Base-by-base conservation (phyloP, 1,140 invertebrate genomes). In the Rhizoglyphus robini region DNA sequence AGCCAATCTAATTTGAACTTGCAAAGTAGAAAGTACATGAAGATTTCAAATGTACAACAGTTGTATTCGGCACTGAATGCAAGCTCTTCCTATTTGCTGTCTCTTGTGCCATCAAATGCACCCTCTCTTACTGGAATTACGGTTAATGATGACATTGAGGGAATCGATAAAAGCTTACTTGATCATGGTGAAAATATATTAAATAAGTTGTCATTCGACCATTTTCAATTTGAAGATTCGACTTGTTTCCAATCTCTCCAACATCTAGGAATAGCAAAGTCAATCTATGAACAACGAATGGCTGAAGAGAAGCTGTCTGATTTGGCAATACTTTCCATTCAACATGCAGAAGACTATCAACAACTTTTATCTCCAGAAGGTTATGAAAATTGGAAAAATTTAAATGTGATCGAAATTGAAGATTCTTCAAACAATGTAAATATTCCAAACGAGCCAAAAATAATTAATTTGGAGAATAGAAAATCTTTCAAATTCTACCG, bases 181-280 rank as follows among this genome's bases (percentile, higher is more conserved):
- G 36, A 41, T 18, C 8, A 41, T 41, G 8, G 36, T 18, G 8
- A 41, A 11, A 41, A 41, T 41, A 11, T 18, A 41, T 11, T 41
- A 11, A 41, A 8, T 41, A 41, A 41, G 18, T 41, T 41, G 36
- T 41, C 18, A 11, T 41, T 41, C 18, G 36, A 41, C 8, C 8
- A 41, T 41, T 41, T 41, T 41, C 36, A 41, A 41, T n/a, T n/a
- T n/a, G 31, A 32, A 8, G 23, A 54, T 54, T 54, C 20, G 20
- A 54, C 8, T 32, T 54, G 23, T 32, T 89, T 90, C 74, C 87
- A 88, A 68, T 89, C 87, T 70, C 73, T 90, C 25, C 79, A 83
- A 69, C 81, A 85, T 0, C 74, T 90, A 13, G 86, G 86, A 0
- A 73, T 78, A 63, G 75, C 73, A 46, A 72, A 74, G 58, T 69